Evolutionary conservation across 2,888 invertebrate species (phyloP).

Genomic region (Microctonus aethiopoides): DNA sequence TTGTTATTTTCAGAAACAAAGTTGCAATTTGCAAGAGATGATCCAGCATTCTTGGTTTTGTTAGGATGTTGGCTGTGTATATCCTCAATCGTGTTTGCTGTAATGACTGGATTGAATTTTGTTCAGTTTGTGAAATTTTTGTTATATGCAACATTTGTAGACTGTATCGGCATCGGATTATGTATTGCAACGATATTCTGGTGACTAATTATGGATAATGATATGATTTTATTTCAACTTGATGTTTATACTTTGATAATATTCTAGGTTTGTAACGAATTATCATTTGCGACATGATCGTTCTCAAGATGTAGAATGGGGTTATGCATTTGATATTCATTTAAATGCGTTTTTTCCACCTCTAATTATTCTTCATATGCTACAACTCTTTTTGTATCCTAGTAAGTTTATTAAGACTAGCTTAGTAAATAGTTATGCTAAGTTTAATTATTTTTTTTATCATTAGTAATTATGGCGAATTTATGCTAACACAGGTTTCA

Average conservation of each 20-base stretch:
- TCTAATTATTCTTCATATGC: conserved; percentile 90
- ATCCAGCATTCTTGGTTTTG: conserved; percentile 96
- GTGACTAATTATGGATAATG: conserved; percentile 68
- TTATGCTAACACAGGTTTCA: neutral
- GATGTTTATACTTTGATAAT: neutral
- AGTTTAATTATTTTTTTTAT: neutral
- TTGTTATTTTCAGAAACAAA: conserved; percentile 88
- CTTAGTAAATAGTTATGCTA: conserved; percentile 12
- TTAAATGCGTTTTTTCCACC: conserved; percentile 99
- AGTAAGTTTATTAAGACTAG: conserved; percentile 69
- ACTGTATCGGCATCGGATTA: conserved; percentile 91
- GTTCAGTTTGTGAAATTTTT: conserved; percentile 83
- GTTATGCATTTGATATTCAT: conserved; percentile 98
- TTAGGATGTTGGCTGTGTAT: conserved; percentile 87
- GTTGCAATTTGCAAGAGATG: conserved; percentile 98
- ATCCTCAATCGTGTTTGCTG: conserved; percentile 89
- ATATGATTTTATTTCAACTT: too few relatives aligned
- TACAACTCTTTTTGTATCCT: conserved; percentile 90
- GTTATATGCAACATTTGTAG: conserved; percentile 91
- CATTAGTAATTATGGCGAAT: neutral
- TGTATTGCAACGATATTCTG: conserved; percentile 90
- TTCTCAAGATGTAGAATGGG: conserved; percentile 94
- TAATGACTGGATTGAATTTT: conserved; percentile 79
- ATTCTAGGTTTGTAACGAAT: conserved; percentile 83
- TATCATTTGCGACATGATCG: conserved; percentile 77